Evolutionary conservation across 1,140 invertebrate species (phyloP), one percentile per base, ranked within the genome.

Genomic region (Diuraphis noxia): DNA sequence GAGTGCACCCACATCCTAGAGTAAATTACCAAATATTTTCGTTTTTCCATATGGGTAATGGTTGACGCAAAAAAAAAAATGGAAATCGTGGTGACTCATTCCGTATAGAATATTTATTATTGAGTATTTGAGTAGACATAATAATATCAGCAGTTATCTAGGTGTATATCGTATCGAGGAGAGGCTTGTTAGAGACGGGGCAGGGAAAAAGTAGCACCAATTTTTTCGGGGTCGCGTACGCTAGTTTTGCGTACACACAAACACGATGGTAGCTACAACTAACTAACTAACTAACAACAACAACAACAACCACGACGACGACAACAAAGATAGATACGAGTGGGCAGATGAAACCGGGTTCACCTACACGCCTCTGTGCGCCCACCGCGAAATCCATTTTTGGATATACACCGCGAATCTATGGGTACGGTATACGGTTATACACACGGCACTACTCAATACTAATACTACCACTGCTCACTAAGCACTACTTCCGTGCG

Each of bases 321-420:
- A 17, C 30, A 30, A n/a, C 56, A n/a, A n/a, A n/a, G 30, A 63
- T 63, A 6, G 56, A n/a, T 17, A 72, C 56, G 89, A 91, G 89
- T 91, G 89, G 89, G 89, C 89, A 36, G 36, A 25, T 10, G 77
- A 79, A 89, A 91, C 41, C 89, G 89, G 89, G 89, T 91, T 52
- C 89, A 82, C 89, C 89, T 91, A 91, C 89, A 91, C 89, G 77
- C 72, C 9, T 81, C 77, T 36, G 63, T 52, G 77, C 89, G 89
- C 89, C 77, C 89, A 82, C 89, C 77, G 89, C 77, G 41, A 91
- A 91, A 81, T 52, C 89, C 89, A 91, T 91, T 91, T 91, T 91
- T 91, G 89, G 89, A 91, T 91, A 81, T 91, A 40, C 34, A 72
- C 13, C 56, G 56, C 86, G 36, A 63, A 43, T 82, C 63, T 38